These are phyloP conservation scores for Leguminivora glycinivorella DNA, from an alignment of 1,140 invertebrate species.

Conservation along the genomic window DNA sequence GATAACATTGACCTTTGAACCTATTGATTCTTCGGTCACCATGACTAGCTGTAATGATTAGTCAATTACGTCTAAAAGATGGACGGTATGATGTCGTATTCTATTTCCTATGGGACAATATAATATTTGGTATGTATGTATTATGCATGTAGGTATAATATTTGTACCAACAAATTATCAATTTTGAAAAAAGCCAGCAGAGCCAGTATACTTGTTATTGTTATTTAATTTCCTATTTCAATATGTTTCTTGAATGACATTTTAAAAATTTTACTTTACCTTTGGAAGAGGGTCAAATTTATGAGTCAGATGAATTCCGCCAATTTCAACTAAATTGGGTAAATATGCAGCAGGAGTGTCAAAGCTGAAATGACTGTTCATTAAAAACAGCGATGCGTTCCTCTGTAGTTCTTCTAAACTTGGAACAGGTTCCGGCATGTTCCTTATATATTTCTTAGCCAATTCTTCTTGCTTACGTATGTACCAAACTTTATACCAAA, in stretches of 20 bases:
- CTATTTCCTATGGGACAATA: too few species aligned
- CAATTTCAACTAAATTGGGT: slow-evolving; percentile 80
- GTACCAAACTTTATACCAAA: slow-evolving; percentile 63
- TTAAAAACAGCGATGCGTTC: slow-evolving; percentile 75
- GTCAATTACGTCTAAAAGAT: too few species aligned
- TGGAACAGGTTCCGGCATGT: slow-evolving; percentile 62
- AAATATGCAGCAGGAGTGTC: slow-evolving; percentile 68
- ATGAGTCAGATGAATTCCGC: slow-evolving; percentile 79
- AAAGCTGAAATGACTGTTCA: slow-evolving; percentile 75
- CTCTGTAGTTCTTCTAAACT: slow-evolving; percentile 71
- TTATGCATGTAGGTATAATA: too few species aligned
- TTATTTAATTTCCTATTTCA: too few species aligned
- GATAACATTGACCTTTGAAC: too few species aligned
- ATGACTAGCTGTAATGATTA: too few species aligned
- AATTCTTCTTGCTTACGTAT: slow-evolving; percentile 61
- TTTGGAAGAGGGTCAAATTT: slow-evolving; percentile 48
- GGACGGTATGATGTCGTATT: too few species aligned
- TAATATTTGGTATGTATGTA: too few species aligned
- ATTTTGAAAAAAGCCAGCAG: too few species aligned
- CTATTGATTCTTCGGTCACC: too few species aligned
- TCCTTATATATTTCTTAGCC: slow-evolving; percentile 57
- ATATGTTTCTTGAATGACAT: slow-evolving; percentile 28
- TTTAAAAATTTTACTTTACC: slow-evolving; percentile 45
- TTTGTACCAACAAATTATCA: too few species aligned
- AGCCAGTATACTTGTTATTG: too few species aligned